These are phyloP conservation scores for Laterallus jamaicensis DNA, from an alignment of 2,113 vertebrate species.

Conservation along the genomic window DNA sequence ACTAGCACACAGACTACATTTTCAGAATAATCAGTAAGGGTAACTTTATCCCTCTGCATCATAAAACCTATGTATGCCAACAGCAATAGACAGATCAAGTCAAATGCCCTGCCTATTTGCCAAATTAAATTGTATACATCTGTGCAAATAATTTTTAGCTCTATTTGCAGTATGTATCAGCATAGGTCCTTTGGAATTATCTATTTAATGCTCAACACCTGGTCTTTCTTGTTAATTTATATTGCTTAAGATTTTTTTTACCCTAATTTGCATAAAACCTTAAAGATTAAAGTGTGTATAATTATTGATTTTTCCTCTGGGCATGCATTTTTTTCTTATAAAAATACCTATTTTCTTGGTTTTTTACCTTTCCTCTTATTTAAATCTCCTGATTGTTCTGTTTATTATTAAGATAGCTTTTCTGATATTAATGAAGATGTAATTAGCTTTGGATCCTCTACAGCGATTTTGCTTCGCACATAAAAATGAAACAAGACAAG, in stretches of 20 bases:
- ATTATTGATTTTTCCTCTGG: background rate
- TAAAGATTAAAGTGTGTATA: background rate
- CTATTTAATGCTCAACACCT: constrained; percentile 3
- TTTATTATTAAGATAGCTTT: background rate
- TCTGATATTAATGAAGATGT: constrained; percentile 20
- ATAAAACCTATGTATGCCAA: background rate
- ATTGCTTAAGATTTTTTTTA: background rate
- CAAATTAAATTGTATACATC: background rate
- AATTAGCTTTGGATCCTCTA: constrained; percentile 10
- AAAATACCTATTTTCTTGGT: background rate
- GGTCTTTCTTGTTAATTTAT: background rate
- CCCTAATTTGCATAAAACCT: background rate
- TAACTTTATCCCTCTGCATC: background rate
- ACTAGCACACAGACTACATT: background rate
- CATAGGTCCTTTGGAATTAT: background rate
- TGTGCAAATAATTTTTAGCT: background rate
- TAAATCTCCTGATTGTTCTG: background rate
- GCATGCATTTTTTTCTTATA: background rate
- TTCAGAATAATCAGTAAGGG: background rate
- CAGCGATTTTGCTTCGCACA: background rate
- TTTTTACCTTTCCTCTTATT: constrained; percentile 6
- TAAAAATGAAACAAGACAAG: background rate
- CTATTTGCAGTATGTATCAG: background rate
- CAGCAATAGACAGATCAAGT: background rate
- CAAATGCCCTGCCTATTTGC: background rate